These are phyloP conservation scores for Meda fulgida DNA, from an alignment of 2,797 vertebrate genomes.

Conservation along the genomic window DNA sequence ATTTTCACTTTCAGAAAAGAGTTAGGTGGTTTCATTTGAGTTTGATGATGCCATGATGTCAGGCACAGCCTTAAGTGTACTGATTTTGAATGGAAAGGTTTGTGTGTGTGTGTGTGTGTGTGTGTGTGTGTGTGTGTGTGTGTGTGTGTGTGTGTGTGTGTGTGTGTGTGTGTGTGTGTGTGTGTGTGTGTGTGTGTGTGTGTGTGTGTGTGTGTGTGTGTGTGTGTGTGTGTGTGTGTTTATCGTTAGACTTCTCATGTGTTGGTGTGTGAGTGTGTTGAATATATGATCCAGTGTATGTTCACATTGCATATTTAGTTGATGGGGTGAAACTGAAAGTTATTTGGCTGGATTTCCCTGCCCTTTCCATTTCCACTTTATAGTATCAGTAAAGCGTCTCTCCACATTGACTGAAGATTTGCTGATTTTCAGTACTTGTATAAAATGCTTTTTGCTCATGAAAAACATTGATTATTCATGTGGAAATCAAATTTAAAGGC, in stretches of 20 bases:
- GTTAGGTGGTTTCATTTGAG: neutral
- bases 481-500: neutral
- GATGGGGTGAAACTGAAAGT: slow-evolving; percentile 14
- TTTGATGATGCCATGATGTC: neutral
- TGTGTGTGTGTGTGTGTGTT: neutral
- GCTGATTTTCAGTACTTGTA: neutral
- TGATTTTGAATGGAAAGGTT: neutral
- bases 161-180: neutral
- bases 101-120: neutral
- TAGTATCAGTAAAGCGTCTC: neutral
- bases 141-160: neutral
- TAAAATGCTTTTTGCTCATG: neutral
- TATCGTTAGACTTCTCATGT: neutral
- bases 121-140: neutral
- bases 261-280: neutral
- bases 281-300: neutral
- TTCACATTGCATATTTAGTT: slow-evolving; percentile 4
- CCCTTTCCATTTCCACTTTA: slow-evolving; percentile 24
- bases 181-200: neutral
- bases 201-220: neutral
- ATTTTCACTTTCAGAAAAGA: neutral
- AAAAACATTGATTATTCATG: neutral
- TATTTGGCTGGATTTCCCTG: slow-evolving; percentile 49
- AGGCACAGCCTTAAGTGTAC: neutral
- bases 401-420: neutral